phyloP scores from a whole-genome alignment of 2,888 invertebrate species.

The Conistra vaccinii region DNA sequence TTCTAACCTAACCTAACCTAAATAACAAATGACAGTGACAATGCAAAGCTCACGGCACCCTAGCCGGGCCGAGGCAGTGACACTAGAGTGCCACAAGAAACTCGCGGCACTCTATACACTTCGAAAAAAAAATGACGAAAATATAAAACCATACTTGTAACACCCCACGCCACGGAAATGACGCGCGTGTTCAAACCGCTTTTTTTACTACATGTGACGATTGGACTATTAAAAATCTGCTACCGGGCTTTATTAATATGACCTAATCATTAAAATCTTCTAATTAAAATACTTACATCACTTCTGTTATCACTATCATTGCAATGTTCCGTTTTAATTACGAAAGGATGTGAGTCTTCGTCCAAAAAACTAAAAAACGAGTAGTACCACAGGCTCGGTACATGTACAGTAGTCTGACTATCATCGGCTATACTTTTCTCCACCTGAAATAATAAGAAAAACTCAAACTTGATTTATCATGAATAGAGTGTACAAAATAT shows the following conservation, averaged over 20 bases:
- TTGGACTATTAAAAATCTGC: too few species aligned
- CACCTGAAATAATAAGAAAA: slow-evolving; percentile 17
- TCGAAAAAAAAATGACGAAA: too few species aligned
- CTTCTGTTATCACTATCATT: slow-evolving; percentile 21
- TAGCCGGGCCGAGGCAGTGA: too few species aligned
- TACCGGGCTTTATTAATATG: background rate
- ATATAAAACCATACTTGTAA: background rate
- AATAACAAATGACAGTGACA: too few species aligned
- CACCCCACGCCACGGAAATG: background rate
- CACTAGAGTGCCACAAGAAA: too few species aligned
- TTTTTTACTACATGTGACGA: background rate
- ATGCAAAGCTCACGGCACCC: too few species aligned
- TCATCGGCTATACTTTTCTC: slow-evolving; percentile 8
- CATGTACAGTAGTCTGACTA: slow-evolving; percentile 1
- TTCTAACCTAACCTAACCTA: too few species aligned
- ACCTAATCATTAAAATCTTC: background rate
- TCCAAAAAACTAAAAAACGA: slow-evolving; percentile 12
- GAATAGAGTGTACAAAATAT: background rate
- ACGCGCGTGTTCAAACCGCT: background rate
- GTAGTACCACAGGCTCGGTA: slow-evolving; percentile 18
- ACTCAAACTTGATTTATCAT: background rate
- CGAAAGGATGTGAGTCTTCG: background rate
- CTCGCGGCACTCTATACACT: too few species aligned
- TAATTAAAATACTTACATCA: slow-evolving; percentile 14
- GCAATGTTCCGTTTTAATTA: slow-evolving; percentile 1